Conservation (phyloP, 2,797 vertebrate species). For the Xerus rutilus region DNA sequence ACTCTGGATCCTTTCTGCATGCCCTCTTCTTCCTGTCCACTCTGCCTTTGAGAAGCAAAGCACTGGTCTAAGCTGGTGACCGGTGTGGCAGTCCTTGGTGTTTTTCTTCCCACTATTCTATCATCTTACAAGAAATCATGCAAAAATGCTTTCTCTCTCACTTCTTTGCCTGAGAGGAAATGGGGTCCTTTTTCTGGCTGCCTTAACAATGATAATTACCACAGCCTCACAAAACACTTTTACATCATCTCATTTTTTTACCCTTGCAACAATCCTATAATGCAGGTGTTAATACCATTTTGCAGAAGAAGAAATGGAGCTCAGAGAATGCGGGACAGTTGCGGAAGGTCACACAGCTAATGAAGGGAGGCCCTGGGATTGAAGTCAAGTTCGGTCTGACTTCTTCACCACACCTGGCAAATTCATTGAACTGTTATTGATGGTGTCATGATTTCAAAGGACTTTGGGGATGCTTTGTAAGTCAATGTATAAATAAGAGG, state of each 20-base stretch:
- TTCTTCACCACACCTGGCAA: not conserved
- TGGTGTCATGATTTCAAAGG: not conserved
- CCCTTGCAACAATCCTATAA: not conserved
- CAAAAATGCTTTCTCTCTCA: not conserved
- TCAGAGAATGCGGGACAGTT: not conserved
- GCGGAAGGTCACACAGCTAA: not conserved
- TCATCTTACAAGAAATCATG: not conserved
- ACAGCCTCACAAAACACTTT: not conserved
- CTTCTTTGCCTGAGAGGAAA: not conserved
- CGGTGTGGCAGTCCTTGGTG: too few species aligned
- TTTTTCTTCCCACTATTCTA: not conserved
- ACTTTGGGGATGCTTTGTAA: not conserved
- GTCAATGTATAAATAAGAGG: not conserved
- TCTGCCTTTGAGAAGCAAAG: not conserved
- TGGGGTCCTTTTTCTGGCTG: not conserved
- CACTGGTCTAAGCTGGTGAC: not conserved
- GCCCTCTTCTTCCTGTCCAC: not conserved
- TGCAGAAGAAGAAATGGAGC: not conserved
- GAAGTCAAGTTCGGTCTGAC: not conserved
- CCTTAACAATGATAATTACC: too few species aligned
- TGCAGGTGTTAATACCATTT: not conserved
- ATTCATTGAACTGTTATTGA: not conserved
- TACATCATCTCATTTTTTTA: not conserved
- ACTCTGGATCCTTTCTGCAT: not conserved
- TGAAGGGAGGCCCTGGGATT: not conserved